These are phyloP conservation scores for Metellina segmentata DNA, from an alignment of 2,888 invertebrate genomes.

Conservation along the genomic window DNA sequence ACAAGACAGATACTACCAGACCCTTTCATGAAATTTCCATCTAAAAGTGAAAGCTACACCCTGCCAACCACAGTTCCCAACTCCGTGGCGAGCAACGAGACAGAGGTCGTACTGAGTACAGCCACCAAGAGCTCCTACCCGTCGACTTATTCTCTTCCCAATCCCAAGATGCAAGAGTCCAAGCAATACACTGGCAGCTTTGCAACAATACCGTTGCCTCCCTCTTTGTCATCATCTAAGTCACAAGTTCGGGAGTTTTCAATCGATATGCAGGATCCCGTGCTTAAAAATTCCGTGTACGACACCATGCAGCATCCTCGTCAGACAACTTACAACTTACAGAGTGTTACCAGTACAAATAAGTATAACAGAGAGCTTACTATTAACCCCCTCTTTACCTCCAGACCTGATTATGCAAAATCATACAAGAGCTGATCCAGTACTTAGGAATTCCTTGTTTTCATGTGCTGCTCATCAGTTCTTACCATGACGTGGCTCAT, in stretches of 20 bases:
- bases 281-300: conserved; percentile 22
- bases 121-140: conserved; percentile 22
- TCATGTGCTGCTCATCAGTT: too few relatives aligned
- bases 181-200: conserved; percentile 46
- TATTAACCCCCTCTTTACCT: conserved; percentile 58
- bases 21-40: conserved; percentile 71
- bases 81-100: not conserved
- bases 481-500: too few relatives aligned
- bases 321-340: conserved; percentile 38
- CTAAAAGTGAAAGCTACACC: conserved; percentile 39
- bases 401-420: conserved; percentile 43
- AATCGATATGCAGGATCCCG: conserved; percentile 49
- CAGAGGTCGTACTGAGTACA: not conserved
- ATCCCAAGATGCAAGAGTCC: conserved; percentile 5
- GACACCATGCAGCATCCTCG: not conserved
- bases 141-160: conserved; percentile 36
- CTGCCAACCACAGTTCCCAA: conserved; percentile 8
- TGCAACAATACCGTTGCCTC: conserved; percentile 65
- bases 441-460: not conserved
- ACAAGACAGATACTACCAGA: conserved; percentile 77
- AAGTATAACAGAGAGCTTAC: conserved; percentile 69
- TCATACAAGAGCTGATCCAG: conserved; percentile 58
- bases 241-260: conserved; percentile 36
- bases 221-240: conserved; percentile 57
- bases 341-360: conserved; percentile 39